Percentiles rank a stretch among this genome's conserved stretches.
Evolutionary conservation across 2,113 vertebrate genomes (phyloP).

Genomic region (Tylochromis polylepis): DNA sequence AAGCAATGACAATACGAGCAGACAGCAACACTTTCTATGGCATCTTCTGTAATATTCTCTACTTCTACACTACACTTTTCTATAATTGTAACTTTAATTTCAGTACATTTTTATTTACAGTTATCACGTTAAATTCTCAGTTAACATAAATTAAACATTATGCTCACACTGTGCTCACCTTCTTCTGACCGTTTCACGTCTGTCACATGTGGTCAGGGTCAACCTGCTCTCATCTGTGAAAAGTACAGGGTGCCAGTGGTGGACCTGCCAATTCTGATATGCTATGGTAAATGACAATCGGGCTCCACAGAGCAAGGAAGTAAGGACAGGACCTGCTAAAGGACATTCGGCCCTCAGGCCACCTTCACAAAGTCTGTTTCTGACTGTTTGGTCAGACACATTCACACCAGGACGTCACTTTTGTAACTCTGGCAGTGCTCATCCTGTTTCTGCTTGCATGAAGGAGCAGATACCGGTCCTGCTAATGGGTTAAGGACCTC

Average conservation of each 20-base stretch:
- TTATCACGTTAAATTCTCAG: too few species aligned
- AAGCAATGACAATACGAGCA: not conserved
- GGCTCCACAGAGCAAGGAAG: not conserved
- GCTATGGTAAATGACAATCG: not conserved
- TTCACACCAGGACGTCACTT: not conserved
- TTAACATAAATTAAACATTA: too few species aligned
- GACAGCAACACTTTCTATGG: not conserved
- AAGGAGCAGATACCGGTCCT: not conserved
- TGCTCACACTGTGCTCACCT: too few species aligned
- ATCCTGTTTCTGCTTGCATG: not conserved
- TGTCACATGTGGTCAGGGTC: not conserved
- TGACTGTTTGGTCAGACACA: not conserved
- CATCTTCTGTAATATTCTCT: rapidly evolving
- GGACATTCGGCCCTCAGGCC: not conserved
- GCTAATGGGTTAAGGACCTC: not conserved
- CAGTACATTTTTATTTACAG: too few species aligned
- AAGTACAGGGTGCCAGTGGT: not conserved
- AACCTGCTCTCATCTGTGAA: not conserved
- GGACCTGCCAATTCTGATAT: not conserved
- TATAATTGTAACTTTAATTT: too few species aligned
- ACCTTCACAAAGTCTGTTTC: not conserved
- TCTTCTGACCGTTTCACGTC: not conserved
- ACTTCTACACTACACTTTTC: not conserved
- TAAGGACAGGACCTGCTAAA: not conserved
- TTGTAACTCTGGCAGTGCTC: not conserved